Base-by-base conservation (phyloP, 2,797 vertebrate species). In the Adrianichthys oophorus region DNA sequence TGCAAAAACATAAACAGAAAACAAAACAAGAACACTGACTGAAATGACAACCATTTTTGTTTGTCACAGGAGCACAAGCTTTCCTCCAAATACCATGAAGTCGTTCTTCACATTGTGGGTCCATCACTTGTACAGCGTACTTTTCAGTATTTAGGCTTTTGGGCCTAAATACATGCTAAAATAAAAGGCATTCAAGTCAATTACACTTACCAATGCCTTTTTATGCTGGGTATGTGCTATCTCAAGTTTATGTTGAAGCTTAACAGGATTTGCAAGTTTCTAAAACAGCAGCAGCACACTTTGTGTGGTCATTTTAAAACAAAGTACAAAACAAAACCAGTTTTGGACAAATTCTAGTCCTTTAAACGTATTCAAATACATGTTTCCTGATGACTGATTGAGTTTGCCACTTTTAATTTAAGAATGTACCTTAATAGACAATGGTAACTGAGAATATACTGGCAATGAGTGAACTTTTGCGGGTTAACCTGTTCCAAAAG, bases 261-360 rank as follows among this genome's bases (percentile, higher is more conserved):
- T 17, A 37, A 41, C 5, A 61, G 62, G 52, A 69, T 52, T 45
- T 52, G 52, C 21, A 52, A 73, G 62, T 55, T 54, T 73, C 23
- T 32, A 47, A 15, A 7, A 23, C 0, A 56, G 65, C 55, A 66
- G 26, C 14, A 50, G 18, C 26, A 48, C 55, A 72, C 41, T 13
- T 56, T 60, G 59, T 37, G 24, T 56, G 68, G 42, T 77, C 75
- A 68, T 65, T 32, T 55, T 40, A 61, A 57, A 37, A 68, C 57
- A 57, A 41, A 0, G 52, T 57, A 0, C 29, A 63, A 41, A 74
- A 40, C 66, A 59, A 85, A 87, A 82, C 63, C 60, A 21, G 57
- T 84, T 85, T 87, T 82, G 90, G 82, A 77, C 83, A 70, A 52
- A 3, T 14, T 62, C 55, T 32, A 32, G 16, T 47, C 57, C 61